Conservation (phyloP, 2,797 vertebrate species). For the Danio jaintianensis region DNA sequence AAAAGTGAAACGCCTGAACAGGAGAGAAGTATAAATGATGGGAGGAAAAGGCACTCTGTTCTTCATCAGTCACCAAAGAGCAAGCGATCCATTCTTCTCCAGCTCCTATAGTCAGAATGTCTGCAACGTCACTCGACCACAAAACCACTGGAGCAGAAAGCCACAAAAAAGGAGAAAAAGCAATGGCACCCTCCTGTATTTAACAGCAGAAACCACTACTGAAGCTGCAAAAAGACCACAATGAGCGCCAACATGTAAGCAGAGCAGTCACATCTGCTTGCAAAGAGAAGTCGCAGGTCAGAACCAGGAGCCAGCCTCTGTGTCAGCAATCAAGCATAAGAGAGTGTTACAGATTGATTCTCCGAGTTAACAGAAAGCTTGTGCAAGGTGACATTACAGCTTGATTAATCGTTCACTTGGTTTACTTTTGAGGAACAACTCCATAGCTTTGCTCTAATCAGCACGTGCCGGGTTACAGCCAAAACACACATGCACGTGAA, state of each 20-base stretch:
- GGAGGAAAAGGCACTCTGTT: constrained; percentile 26
- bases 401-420: constrained; percentile 56
- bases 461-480: constrained; percentile 69
- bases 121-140: constrained; percentile 37
- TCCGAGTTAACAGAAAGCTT: constrained; percentile 43
- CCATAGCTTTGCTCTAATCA: constrained; percentile 59
- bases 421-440: constrained; percentile 62
- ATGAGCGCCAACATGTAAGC: constrained; percentile 7
- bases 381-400: constrained; percentile 54
- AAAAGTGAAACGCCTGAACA: constrained; percentile 4
- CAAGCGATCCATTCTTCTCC: constrained; percentile 25
- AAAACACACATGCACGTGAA: constrained; percentile 54
- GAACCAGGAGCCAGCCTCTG: constrained; percentile 39
- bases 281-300: constrained; percentile 31
- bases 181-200: constrained; percentile 41
- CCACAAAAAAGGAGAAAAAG: constrained; percentile 28
- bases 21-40: constrained; percentile 41
- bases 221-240: constrained; percentile 29
- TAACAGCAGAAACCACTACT: constrained; percentile 42
- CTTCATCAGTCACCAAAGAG: constrained; percentile 36
- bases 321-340: constrained; percentile 32
- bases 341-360: constrained; percentile 54
- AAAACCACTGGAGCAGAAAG: constrained; percentile 40
- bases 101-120: constrained; percentile 28
- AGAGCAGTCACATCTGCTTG: constrained; percentile 37